phyloP scores from a whole-genome alignment of 2,113 vertebrate genomes.

The Panthera uncia region DNA sequence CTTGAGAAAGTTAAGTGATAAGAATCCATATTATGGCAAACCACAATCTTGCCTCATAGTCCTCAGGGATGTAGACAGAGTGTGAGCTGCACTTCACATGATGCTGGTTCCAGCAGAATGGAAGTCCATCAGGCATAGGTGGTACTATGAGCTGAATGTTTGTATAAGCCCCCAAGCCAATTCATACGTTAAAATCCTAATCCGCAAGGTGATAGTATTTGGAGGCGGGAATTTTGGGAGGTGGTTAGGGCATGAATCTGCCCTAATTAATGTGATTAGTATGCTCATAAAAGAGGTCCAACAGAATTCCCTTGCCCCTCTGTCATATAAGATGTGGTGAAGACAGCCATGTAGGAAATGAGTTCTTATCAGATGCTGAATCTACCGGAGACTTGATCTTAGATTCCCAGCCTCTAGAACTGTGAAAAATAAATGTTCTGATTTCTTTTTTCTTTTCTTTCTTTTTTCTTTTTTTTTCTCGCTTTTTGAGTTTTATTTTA shows the following conservation, averaged over 20 bases:
- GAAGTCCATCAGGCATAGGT: not conserved
- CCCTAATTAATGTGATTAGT: not conserved
- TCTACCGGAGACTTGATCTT: not conserved
- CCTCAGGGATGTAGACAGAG: not conserved
- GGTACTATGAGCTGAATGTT: not conserved
- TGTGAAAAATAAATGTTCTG: not conserved
- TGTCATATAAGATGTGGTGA: not conserved
- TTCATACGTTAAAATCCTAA: not conserved
- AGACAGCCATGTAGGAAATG: not conserved
- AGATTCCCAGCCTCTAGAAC: not conserved
- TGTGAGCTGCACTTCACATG: not conserved
- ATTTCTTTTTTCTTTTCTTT: not conserved
- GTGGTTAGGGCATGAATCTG: not conserved
- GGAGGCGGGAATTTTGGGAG: not conserved
- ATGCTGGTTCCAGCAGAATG: not conserved
- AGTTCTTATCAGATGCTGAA: not conserved
- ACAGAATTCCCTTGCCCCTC: not conserved
- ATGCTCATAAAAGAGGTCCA: not conserved
- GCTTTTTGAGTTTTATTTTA: not conserved
- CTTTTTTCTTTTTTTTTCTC: not conserved
- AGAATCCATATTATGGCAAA: not conserved
- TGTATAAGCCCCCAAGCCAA: not conserved
- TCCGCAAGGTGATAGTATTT: not conserved
- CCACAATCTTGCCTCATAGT: not conserved
- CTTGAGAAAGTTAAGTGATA: slow-evolving; percentile 28